Conservation (phyloP, 64 coral and sea anemone species). For the Montipora efflorescens region DNA sequence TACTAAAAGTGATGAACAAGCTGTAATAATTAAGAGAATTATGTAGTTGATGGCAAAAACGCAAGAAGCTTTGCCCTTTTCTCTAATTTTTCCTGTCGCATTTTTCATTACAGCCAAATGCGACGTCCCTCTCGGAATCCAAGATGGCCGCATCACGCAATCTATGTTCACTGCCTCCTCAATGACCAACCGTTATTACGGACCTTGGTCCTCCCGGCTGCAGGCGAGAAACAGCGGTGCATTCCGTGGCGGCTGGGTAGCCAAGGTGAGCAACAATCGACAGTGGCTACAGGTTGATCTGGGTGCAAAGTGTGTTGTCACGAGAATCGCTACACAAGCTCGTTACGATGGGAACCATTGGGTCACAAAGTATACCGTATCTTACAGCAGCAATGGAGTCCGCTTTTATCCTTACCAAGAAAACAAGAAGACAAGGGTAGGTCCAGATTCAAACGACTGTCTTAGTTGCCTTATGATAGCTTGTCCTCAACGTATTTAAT, state of each 20-base stretch:
- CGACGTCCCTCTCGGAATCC: slow-evolving; percentile 83
- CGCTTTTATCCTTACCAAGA: slow-evolving; percentile 60
- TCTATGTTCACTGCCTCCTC: slow-evolving; percentile 84
- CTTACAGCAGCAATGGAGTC: slow-evolving; percentile 53
- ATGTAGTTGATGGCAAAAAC: too few relatives aligned
- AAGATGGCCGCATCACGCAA: slow-evolving; percentile 90
- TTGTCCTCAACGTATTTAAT: too few relatives aligned
- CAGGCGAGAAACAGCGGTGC: slow-evolving; percentile 17
- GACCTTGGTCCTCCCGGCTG: slow-evolving; percentile 77
- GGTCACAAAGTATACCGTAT: slow-evolving; percentile 60
- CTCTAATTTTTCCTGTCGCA: too few relatives aligned
- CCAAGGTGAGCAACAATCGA: slow-evolving; percentile 34
- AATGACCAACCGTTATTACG: slow-evolving; percentile 78
- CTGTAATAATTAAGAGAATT: too few relatives aligned
- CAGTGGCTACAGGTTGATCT: slow-evolving; percentile 77
- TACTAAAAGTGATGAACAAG: too few relatives aligned
- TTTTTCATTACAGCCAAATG: slow-evolving; percentile 47
- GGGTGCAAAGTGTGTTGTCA: slow-evolving; percentile 20
- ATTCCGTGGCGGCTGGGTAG: slow-evolving; percentile 44
- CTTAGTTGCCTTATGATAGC: too few relatives aligned
- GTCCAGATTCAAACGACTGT: background rate
- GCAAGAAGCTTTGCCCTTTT: too few relatives aligned
- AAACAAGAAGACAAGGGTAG: slow-evolving; percentile 52
- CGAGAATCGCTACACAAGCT: slow-evolving; percentile 56
- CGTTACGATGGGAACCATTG: slow-evolving; percentile 59